phyloP scores from a whole-genome alignment of 2,888 invertebrate genomes.

The Nemotelus nigrinus region DNA sequence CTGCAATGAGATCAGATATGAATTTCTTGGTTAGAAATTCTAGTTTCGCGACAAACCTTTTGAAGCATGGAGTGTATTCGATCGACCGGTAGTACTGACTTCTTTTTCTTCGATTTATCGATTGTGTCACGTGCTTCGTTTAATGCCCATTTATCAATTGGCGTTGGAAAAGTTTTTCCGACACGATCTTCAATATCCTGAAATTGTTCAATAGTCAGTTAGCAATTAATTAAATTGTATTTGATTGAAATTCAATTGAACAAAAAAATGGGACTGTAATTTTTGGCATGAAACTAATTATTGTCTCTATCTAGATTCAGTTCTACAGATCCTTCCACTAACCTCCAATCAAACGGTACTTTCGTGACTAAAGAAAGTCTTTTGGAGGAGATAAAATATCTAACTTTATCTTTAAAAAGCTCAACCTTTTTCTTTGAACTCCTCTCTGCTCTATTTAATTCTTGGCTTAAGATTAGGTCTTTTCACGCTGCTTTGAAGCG shows the following conservation, averaged over 20 bases:
- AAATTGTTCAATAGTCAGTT: slow-evolving; percentile 47
- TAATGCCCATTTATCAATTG: slow-evolving; percentile 93
- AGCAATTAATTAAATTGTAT: background rate
- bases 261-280: background rate
- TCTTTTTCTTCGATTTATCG: slow-evolving; percentile 80
- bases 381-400: too few species aligned
- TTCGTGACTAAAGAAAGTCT: too few species aligned
- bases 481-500: too few species aligned
- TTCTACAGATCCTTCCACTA: too few species aligned
- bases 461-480: too few species aligned
- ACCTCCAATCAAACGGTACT: too few species aligned
- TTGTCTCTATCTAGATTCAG: too few species aligned
- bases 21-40: slow-evolving; percentile 12
- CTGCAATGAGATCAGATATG: slow-evolving; percentile 65
- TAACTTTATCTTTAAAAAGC: too few species aligned
- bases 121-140: slow-evolving; percentile 87
- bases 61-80: slow-evolving; percentile 88
- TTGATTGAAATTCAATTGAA: background rate
- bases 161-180: slow-evolving; percentile 91
- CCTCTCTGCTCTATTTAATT: too few species aligned
- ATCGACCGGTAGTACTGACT: slow-evolving; percentile 85
- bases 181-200: slow-evolving; percentile 95
- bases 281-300: too few species aligned
- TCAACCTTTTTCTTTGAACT: too few species aligned
- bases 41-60: slow-evolving; percentile 67